phyloP scores from a whole-genome alignment of 2,113 vertebrate genomes.

The Hippolais icterina region DNA sequence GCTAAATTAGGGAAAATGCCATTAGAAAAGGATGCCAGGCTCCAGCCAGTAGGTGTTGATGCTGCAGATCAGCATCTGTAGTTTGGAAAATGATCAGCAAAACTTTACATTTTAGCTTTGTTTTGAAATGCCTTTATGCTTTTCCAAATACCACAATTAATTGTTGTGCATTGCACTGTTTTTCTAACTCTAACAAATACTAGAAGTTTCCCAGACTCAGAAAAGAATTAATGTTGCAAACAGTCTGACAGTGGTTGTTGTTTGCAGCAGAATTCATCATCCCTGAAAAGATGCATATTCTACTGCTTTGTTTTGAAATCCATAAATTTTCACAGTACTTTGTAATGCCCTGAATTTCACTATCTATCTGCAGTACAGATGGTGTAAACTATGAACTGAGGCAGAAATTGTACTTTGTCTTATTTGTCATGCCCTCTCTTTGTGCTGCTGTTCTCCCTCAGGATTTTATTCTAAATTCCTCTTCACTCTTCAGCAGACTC shows the following conservation, averaged over 20 bases:
- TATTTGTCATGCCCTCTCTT: not conserved
- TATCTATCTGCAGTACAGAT: not conserved
- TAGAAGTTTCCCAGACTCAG: not conserved
- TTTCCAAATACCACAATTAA: not conserved
- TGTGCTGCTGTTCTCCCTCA: not conserved
- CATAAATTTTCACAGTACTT: not conserved
- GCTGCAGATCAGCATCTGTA: not conserved
- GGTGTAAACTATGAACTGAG: not conserved
- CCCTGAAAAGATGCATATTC: constrained; percentile 21
- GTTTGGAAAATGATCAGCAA: not conserved
- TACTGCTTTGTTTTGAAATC: not conserved
- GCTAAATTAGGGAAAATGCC: not conserved
- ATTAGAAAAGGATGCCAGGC: not conserved
- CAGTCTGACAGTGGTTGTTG: not conserved
- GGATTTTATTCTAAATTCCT: not conserved
- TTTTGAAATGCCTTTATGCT: not conserved
- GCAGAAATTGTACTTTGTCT: not conserved
- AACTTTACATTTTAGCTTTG: not conserved
- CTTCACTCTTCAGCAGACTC: not conserved
- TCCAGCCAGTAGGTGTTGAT: not conserved
- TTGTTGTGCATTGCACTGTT: not conserved
- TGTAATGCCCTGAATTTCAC: not conserved
- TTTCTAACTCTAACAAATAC: not conserved
- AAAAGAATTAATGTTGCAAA: not conserved
- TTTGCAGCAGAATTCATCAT: constrained; percentile 7